Conservation (phyloP, 2,888 invertebrate species). For the Chorisops tibialis region DNA sequence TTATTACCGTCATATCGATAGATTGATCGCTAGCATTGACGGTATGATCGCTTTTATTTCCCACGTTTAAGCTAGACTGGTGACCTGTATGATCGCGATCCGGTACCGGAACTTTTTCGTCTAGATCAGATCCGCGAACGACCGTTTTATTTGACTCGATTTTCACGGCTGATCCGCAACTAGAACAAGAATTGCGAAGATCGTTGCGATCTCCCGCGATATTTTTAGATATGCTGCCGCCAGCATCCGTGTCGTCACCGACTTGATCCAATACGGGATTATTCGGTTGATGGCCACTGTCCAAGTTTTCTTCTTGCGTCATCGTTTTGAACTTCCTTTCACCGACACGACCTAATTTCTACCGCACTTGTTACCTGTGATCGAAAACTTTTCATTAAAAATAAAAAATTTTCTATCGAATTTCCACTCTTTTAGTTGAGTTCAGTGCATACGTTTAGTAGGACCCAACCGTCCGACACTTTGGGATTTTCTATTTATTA, state of each 20-base stretch:
- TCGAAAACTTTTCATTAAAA: neutral
- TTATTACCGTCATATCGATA: constrained; percentile 35
- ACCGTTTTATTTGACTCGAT: constrained; percentile 16
- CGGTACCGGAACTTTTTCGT: neutral
- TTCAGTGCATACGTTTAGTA: neutral
- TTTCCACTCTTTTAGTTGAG: neutral
- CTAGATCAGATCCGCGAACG: neutral
- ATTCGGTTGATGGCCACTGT: constrained; percentile 25
- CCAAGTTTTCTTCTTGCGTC: constrained; percentile 33
- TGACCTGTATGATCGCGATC: constrained; percentile 3
- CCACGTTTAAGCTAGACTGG: neutral
- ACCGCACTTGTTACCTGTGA: neutral
- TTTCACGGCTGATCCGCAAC: no score
- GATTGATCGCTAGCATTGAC: neutral
- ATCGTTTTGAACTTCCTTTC: constrained; percentile 23
- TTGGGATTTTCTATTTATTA: no score
- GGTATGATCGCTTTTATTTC: neutral
- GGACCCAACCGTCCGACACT: no score
- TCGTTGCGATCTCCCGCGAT: neutral
- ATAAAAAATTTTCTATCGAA: no score
- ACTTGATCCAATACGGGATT: constrained; percentile 29
- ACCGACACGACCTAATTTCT: neutral
- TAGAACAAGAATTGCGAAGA: no score
- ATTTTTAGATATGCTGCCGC: constrained; percentile 28
- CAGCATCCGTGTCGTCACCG: constrained; percentile 26